Base-by-base conservation (phyloP, 2,888 invertebrate species). In the Cactoblastis cactorum region DNA sequence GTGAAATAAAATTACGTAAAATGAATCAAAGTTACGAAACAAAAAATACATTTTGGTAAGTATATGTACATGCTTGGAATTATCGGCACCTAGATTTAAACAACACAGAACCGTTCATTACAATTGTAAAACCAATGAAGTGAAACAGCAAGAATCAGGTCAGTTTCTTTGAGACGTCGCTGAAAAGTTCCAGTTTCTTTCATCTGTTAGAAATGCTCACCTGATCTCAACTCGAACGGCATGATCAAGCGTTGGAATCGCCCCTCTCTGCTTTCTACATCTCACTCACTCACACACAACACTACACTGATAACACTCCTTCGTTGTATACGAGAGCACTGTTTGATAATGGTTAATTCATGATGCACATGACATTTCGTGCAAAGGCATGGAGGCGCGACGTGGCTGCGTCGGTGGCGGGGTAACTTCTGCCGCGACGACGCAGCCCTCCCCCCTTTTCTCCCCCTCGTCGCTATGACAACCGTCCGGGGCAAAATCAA, bases 381-480 rank as follows among this genome's bases (percentile, higher is more conserved):
- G 65, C 71, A 50, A 67, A 58, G 61, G 69, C 73, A 77, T 69
- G 77, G 71, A 58, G 54, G 65, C 55, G 69, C 71, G 74, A 81
- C 83, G 76, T 79, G 74, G 82, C 79, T 68, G 64, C 74, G 80
- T 64, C 82, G 74, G 55, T 61, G 66, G 78, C 84, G 78, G 76
- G 78, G 76, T 77, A 73, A 71, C 80, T 72, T 85, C 87, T 86
- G 85, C 77, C 83, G 82, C 61, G 52, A 65, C 56, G 70, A 67
- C 69, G 80, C 84, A 83, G 86, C 88, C 88, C 88, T 88, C 88
- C 87, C 87, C 83, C n/a, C n/a, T n/a, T n/a, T 82, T 66, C 72
- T 67, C 77, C 82, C 83, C 83, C 81, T 74, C 74, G 86, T 88
- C 53, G 47, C 73, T 77, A 86, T 84, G 75, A 56, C 78, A 59